These are phyloP conservation scores for Cynopterus brachyotis DNA, from an alignment of 2,113 vertebrate species.

Conservation along the genomic window DNA sequence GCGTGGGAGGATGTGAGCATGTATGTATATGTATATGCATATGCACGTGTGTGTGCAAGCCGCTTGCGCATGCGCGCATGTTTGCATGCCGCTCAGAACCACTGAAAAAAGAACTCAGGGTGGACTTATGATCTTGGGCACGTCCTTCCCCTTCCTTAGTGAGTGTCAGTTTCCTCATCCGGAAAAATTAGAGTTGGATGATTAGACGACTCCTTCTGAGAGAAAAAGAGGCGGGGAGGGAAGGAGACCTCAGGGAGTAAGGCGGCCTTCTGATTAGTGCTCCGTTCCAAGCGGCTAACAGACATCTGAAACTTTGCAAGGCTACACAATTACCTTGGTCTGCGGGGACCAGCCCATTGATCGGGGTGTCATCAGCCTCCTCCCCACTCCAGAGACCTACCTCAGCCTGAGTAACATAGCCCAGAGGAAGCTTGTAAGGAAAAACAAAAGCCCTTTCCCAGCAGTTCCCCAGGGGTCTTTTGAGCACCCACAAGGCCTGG, in stretches of 20 bases:
- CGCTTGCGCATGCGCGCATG: accelerated
- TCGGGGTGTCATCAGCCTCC: constrained; percentile 56
- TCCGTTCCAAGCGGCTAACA: constrained; percentile 30
- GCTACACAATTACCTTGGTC: constrained; percentile 4
- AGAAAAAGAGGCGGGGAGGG: not conserved
- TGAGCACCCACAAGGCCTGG: not conserved
- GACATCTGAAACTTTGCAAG: constrained; percentile 44
- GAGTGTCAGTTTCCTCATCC: not conserved
- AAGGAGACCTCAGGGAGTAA: not conserved
- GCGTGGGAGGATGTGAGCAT: too few relatives aligned
- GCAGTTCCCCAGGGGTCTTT: not conserved
- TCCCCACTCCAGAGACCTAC: not conserved
- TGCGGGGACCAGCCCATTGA: not conserved
- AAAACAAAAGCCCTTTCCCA: not conserved
- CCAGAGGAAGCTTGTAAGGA: constrained; percentile 20
- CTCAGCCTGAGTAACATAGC: not conserved
- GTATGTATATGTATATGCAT: accelerated
- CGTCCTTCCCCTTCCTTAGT: not conserved
- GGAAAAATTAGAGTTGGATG: not conserved
- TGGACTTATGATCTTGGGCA: not conserved
- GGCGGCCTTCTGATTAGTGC: not conserved
- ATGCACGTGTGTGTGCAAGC: not conserved
- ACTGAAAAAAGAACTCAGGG: not conserved
- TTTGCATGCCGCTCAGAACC: not conserved
- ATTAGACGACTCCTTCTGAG: not conserved